These are phyloP conservation scores for Agrochola circellaris DNA, from an alignment of 2,888 invertebrate genomes.

Conservation along the genomic window DNA sequence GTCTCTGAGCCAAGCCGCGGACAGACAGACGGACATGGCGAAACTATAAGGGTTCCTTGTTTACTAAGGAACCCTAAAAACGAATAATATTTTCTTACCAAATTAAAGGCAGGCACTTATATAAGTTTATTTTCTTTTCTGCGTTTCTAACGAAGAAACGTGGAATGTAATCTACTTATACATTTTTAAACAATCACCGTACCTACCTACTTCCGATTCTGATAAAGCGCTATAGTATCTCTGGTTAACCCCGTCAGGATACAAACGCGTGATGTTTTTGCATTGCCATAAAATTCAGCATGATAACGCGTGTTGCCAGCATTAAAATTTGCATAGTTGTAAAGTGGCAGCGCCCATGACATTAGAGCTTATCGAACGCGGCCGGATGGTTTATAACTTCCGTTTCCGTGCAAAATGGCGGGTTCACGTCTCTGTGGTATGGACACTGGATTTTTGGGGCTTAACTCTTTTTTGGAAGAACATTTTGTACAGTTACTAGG, in stretches of 20 bases:
- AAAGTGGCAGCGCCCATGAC: constrained; percentile 63
- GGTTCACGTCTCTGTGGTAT: constrained; percentile 43
- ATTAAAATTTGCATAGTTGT: constrained; percentile 69
- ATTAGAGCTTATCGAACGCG: constrained; percentile 74
- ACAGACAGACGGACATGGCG: too few relatives aligned
- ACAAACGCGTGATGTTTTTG: constrained; percentile 18
- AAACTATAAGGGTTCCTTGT: too few relatives aligned
- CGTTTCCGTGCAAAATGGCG: constrained; percentile 69
- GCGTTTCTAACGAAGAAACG: background rate
- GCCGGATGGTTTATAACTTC: constrained; percentile 74
- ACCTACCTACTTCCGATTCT: background rate
- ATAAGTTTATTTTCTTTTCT: background rate
- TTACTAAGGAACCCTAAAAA: too few relatives aligned
- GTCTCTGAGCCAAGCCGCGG: too few relatives aligned
- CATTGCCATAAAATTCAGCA: constrained; percentile 34
- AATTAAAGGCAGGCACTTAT: background rate
- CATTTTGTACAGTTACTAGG: background rate
- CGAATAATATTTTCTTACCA: background rate
- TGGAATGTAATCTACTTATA: background rate
- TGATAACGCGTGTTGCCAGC: constrained; percentile 51
- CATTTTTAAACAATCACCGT: background rate
- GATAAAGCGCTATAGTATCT: background rate
- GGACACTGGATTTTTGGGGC: constrained; percentile 53
- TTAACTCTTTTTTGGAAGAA: constrained; percentile 4
- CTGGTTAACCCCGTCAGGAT: background rate